Conservation (phyloP, 1,140 invertebrate species). For the Linepithema humile region DNA sequence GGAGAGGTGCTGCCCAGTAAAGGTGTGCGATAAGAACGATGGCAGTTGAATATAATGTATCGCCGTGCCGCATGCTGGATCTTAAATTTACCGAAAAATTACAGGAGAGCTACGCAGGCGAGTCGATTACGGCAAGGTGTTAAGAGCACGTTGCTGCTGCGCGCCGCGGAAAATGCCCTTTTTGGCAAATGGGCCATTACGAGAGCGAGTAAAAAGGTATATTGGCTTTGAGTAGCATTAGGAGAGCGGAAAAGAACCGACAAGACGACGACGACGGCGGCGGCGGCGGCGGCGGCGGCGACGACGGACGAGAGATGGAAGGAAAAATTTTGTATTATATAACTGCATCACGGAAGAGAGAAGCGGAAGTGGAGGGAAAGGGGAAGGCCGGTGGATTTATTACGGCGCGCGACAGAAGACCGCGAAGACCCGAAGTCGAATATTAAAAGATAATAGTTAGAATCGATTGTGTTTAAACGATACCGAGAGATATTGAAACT, state of each 20-base stretch:
- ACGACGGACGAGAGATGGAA: slow-evolving; percentile 45
- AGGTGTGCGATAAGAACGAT: background rate
- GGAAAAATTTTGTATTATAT: slow-evolving; percentile 54
- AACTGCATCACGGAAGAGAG: background rate
- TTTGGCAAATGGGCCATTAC: slow-evolving; percentile 62
- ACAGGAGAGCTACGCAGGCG: slow-evolving; percentile 4
- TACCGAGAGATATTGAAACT: background rate
- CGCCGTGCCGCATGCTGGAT: slow-evolving; percentile 4
- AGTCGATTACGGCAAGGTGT: slow-evolving; percentile 37
- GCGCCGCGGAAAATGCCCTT: slow-evolving; percentile 33
- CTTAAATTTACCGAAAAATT: slow-evolving; percentile 59
- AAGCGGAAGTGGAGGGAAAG: slow-evolving; percentile 5
- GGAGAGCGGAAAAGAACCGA: slow-evolving; percentile 35
- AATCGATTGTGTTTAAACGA: background rate
- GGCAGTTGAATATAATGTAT: slow-evolving; percentile 47
- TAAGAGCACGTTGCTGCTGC: slow-evolving; percentile 35
- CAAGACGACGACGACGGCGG: background rate
- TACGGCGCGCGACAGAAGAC: background rate
- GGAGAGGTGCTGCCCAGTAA: background rate
- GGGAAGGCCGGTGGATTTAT: slow-evolving; percentile 46
- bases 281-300: slow-evolving; percentile 1
- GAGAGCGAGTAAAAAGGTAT: slow-evolving; percentile 56
- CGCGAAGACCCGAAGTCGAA: slow-evolving; percentile 12
- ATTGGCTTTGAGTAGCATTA: slow-evolving; percentile 66
- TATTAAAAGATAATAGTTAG: slow-evolving; percentile 53